These are phyloP conservation scores for Peromyscus leucopus DNA, from an alignment of 2,113 vertebrate species.

Conservation along the genomic window DNA sequence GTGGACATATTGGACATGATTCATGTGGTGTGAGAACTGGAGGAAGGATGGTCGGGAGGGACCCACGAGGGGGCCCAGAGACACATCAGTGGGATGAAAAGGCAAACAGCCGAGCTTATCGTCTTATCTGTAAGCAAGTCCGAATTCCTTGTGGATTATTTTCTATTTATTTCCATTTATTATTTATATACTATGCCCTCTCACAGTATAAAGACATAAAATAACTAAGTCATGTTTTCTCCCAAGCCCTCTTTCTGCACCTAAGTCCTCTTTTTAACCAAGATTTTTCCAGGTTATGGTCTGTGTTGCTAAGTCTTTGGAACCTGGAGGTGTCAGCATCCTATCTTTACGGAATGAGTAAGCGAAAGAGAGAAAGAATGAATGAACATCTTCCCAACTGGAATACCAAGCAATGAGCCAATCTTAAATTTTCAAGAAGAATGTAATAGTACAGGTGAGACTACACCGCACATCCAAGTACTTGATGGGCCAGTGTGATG, in stretches of 20 bases:
- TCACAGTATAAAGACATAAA: slow-evolving; percentile 56
- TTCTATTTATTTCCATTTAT: neutral
- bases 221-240: neutral
- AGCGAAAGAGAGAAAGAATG: neutral
- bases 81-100: neutral
- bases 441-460: neutral
- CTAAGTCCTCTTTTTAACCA: neutral
- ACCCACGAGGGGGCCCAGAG: neutral
- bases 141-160: slow-evolving; percentile 18
- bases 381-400: neutral
- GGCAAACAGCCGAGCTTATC: neutral
- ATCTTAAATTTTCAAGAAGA: slow-evolving; percentile 9
- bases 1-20: neutral
- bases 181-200: neutral
- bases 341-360: neutral
- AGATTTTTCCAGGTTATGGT: slow-evolving; percentile 24
- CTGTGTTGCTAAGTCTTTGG: neutral
- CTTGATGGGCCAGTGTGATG: neutral
- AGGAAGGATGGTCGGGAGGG: neutral
- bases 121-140: slow-evolving; percentile 6
- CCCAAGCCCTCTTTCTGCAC: neutral
- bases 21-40: neutral
- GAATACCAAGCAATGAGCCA: neutral
- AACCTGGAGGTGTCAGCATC: neutral
- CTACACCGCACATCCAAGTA: no score